These are phyloP conservation scores for Monodelphis domestica DNA, from an alignment of 2,797 vertebrate species.

Conservation along the genomic window DNA sequence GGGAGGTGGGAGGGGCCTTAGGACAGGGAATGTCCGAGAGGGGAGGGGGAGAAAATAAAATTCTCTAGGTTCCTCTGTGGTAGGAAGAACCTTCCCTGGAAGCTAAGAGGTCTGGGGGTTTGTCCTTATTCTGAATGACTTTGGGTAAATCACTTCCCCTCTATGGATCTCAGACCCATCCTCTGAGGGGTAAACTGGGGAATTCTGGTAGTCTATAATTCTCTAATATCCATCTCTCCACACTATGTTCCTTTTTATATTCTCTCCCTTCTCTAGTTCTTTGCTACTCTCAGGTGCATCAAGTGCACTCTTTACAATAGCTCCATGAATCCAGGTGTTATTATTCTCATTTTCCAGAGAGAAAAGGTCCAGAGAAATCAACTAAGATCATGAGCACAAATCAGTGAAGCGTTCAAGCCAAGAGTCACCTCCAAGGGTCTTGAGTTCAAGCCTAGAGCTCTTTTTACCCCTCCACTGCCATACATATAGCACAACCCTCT, in stretches of 20 bases:
- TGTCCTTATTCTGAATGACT: background rate
- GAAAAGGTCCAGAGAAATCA: background rate
- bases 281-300: background rate
- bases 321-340: background rate
- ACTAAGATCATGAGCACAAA: background rate
- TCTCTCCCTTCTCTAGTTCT: background rate
- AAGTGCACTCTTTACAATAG: background rate
- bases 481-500: background rate
- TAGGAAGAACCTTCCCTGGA: background rate
- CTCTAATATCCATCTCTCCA: background rate
- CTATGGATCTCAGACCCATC: background rate
- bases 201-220: background rate
- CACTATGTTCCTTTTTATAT: background rate
- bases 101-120: background rate
- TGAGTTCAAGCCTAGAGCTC: background rate
- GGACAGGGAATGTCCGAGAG: no score
- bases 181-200: background rate
- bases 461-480: background rate
- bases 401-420: background rate
- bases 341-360: background rate
- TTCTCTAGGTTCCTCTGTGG: background rate
- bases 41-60: background rate
- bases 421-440: background rate
- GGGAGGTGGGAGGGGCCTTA: background rate
- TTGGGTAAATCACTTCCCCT: background rate